Conservation (phyloP, 2,888 invertebrate genomes). For the Tortrix viridana region DNA sequence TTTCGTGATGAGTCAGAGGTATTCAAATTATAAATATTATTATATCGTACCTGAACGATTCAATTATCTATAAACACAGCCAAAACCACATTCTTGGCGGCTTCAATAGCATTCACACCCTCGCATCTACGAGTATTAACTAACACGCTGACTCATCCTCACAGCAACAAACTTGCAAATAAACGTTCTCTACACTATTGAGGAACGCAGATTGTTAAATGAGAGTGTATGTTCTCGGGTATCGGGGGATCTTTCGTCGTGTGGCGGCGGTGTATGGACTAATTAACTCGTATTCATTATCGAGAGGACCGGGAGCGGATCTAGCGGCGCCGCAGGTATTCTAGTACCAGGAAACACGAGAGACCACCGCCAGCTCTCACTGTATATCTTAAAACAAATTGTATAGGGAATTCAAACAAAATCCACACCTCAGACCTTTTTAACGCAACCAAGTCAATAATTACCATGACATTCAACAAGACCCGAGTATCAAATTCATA, state of each 20-base stretch:
- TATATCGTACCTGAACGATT: too few relatives aligned
- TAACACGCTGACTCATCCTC: conserved; percentile 3
- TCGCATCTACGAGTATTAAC: too few relatives aligned
- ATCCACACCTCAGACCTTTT: too few relatives aligned
- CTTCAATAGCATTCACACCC: too few relatives aligned
- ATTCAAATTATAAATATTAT: too few relatives aligned
- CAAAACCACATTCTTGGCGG: conserved; percentile 39
- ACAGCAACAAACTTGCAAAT: not conserved
- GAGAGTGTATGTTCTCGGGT: conserved; percentile 35
- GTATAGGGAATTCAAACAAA: not conserved
- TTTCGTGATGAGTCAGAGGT: too few relatives aligned
- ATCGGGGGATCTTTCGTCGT: conserved; percentile 68
- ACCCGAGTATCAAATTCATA: not conserved
- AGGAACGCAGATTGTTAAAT: conserved; percentile 27
- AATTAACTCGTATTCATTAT: conserved; percentile 84
- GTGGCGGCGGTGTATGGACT: conserved; percentile 77
- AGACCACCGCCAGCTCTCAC: conserved; percentile 45
- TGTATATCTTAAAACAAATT: not conserved
- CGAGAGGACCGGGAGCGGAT: conserved; percentile 56
- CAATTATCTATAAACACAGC: conserved; percentile 50
- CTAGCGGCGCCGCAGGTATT: conserved; percentile 56
- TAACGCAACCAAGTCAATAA: too few relatives aligned
- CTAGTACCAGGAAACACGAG: conserved; percentile 53
- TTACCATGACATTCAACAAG: too few relatives aligned
- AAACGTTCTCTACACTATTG: conserved; percentile 17